Base-by-base conservation (phyloP, 2,113 vertebrate species). In the Syrrhaptes paradoxus region DNA sequence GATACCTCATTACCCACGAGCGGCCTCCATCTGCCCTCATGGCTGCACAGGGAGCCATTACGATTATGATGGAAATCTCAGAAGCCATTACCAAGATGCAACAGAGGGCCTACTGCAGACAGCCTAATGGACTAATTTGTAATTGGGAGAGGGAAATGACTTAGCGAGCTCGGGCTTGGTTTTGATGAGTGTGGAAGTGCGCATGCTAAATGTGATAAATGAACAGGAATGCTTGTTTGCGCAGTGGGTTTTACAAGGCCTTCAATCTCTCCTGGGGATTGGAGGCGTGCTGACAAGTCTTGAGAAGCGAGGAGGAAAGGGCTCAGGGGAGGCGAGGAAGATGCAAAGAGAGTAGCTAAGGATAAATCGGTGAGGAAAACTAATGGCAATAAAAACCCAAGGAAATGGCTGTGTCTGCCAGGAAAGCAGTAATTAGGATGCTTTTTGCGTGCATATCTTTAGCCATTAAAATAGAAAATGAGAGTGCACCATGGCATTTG, bases 51-150 rank as follows among this genome's bases (percentile, higher is more conserved):
- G 99, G 99, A 99, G 98, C 98, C 98, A 99, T 99, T 99, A 99
- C 98, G 98, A 99, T 99, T 99, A 99, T 99, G 99, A 99, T 99
- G 99, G 99, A 99, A 99, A 99, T 99, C 99, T 99, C 99, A 99
- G 98, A 99, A 99, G 99, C 99, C 99, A 99, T 99, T 99, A 99
- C 98, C 98, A 98, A 98, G 99, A 99, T 98, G 99, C 99, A 98
- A 98, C 98, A 97, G 98, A 98, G 99, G 99, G 98, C 98, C 98
- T 98, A 97, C 98, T 98, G 99, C 98, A 99, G 99, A 99, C 98
- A 98, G 98, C 98, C 99, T 99, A 99, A 99, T 99, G 99, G 99
- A 99, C 99, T 99, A 99, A 99, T 99, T 99, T 99, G 99, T 99
- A 99, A 99, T 99, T 99, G 99, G 99, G 98, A 99, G 98, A 99